Evolutionary conservation across 2,113 vertebrate species (phyloP).

Genomic region (Echinops telfairi): DNA sequence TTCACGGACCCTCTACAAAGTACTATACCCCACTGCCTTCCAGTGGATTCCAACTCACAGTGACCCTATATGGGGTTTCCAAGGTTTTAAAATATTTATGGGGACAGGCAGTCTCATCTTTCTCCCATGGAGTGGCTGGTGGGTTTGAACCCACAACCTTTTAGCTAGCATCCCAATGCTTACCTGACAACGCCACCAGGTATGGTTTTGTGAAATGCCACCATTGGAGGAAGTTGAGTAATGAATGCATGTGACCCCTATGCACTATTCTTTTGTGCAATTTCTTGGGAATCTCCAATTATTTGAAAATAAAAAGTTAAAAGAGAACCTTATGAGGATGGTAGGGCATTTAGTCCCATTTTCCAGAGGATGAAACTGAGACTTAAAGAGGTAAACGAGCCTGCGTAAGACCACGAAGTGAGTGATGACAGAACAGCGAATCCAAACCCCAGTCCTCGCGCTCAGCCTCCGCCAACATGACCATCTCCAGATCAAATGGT

Average conservation of each 20-base stretch:
- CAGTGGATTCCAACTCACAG: too few species aligned
- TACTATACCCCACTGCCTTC: too few species aligned
- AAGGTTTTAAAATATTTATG: too few species aligned
- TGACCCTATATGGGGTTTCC: too few species aligned
- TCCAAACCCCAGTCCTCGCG: not conserved
- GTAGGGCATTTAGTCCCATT: not conserved
- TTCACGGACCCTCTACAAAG: too few species aligned
- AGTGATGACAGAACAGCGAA: not conserved
- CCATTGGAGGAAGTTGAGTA: not conserved
- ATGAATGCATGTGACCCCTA: not conserved
- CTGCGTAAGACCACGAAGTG: not conserved
- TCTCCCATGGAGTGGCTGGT: too few species aligned
- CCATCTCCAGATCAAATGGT: slow-evolving; percentile 12
- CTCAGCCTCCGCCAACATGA: not conserved
- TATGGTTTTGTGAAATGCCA: not conserved
- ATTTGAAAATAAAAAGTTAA: slow-evolving; percentile 9
- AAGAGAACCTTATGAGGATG: not conserved
- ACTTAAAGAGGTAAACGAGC: not conserved
- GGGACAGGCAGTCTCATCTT: too few species aligned
- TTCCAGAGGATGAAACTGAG: slow-evolving; percentile 3
- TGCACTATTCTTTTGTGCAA: not conserved
- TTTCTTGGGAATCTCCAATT: slow-evolving; percentile 7
- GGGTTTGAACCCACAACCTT: too few species aligned
- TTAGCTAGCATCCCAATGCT: too few species aligned
- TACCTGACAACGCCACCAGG: too few species aligned